Percentiles rank a stretch among this genome's conserved stretches.
phyloP scores from a whole-genome alignment of 1,140 invertebrate genomes.

The Pentalonia nigronervosa region DNA sequence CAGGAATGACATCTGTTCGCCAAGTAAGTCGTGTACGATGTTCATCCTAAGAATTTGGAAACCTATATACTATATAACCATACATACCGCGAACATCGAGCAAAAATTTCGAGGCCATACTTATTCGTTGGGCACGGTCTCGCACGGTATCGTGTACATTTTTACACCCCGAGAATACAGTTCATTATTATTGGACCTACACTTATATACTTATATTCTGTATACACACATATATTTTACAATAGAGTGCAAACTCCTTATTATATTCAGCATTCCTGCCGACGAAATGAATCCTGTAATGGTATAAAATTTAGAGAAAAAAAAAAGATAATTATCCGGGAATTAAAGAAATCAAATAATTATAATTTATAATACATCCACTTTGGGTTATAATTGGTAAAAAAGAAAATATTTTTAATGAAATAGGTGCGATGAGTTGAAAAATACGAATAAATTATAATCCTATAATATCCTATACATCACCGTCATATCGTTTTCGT shows the following conservation, averaged over 20 bases:
- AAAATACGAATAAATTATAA: conserved; percentile 8
- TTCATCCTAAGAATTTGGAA: background rate
- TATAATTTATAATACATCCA: background rate
- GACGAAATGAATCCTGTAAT: background rate
- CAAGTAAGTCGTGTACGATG: background rate
- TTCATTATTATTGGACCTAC: background rate
- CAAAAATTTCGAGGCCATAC: background rate
- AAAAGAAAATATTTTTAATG: conserved; percentile 12
- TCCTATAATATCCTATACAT: background rate
- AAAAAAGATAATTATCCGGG: background rate
- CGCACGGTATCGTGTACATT: background rate
- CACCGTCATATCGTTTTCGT: background rate
- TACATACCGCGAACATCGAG: background rate
- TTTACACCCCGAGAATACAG: background rate
- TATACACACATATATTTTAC: background rate
- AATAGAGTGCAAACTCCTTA: background rate
- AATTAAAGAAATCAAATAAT: background rate
- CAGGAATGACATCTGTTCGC: background rate
- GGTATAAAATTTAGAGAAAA: background rate
- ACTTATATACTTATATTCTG: too few relatives aligned
- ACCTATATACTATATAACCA: background rate
- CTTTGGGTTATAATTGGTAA: background rate
- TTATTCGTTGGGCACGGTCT: background rate
- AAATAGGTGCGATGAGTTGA: background rate
- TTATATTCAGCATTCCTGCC: background rate